These are phyloP conservation scores for Grammomys dolichurus DNA, from an alignment of 2,113 vertebrate genomes.

Conservation along the genomic window DNA sequence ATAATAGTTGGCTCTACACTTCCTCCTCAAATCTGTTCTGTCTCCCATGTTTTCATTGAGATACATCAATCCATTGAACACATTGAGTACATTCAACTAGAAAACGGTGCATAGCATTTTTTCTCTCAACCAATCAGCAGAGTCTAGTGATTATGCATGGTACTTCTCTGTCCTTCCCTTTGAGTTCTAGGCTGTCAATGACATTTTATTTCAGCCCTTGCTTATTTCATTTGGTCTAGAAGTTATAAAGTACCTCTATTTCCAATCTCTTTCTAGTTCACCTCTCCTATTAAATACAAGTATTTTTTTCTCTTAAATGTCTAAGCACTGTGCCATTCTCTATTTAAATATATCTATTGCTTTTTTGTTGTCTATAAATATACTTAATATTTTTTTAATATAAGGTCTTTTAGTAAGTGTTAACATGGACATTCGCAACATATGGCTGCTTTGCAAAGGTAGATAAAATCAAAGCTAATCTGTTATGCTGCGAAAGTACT, in stretches of 20 bases:
- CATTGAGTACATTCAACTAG: slow-evolving; percentile 16
- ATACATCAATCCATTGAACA: slow-evolving; percentile 51
- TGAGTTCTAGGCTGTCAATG: not conserved
- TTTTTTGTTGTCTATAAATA: not conserved
- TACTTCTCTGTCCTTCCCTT: not conserved
- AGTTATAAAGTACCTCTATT: not conserved
- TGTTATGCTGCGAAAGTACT: not conserved
- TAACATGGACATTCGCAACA: not conserved
- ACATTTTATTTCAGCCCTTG: not conserved
- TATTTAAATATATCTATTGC: not conserved
- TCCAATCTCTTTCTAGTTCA: not conserved
- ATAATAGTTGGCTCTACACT: slow-evolving; percentile 56
- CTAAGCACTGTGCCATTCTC: not conserved
- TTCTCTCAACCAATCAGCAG: not conserved
- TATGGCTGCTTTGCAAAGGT: not conserved
- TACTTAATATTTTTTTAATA: not conserved
- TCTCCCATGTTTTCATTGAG: slow-evolving; percentile 53
- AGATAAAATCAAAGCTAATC: not conserved
- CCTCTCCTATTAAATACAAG: not conserved
- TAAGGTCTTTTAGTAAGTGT: not conserved
- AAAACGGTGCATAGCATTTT: slow-evolving; percentile 26
- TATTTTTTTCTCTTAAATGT: not conserved
- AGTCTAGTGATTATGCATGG: not conserved
- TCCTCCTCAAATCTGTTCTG: slow-evolving; percentile 69
- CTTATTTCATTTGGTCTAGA: not conserved